Conservation (phyloP, 2,113 vertebrate genomes). For the Sinocyclocheilus grahami region DNA sequence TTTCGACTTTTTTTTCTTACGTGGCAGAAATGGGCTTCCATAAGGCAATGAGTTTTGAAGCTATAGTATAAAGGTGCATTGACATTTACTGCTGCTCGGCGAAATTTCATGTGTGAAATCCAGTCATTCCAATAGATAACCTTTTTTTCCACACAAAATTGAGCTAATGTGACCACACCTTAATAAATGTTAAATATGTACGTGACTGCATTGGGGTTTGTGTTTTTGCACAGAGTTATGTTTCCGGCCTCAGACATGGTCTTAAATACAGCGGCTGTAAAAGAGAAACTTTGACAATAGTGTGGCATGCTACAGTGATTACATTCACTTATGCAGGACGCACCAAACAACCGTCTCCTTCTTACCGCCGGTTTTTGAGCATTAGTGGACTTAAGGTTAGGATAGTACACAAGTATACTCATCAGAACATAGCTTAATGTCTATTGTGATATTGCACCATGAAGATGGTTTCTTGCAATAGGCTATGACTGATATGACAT, state of each 20-base stretch:
- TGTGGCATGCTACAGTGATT: conserved; percentile 78
- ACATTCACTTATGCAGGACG: conserved; percentile 77
- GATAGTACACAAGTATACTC: not conserved
- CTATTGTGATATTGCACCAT: conserved; percentile 32
- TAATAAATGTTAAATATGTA: not conserved
- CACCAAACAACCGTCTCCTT: conserved; percentile 32
- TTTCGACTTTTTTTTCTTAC: too few relatives aligned
- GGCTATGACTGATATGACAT: not conserved
- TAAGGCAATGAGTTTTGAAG: too few relatives aligned
- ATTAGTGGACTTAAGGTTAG: not conserved
- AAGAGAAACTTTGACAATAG: conserved; percentile 59
- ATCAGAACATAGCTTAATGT: conserved; percentile 16
- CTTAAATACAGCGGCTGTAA: conserved; percentile 84
- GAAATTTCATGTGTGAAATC: too few relatives aligned
- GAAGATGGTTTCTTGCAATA: conserved; percentile 33
- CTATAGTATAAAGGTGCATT: too few relatives aligned
- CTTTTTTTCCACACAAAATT: not conserved
- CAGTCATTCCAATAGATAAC: too few relatives aligned
- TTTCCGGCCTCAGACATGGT: conserved; percentile 65
- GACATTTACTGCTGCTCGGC: too few relatives aligned
- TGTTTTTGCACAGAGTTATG: conserved; percentile 5
- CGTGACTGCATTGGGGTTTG: not conserved
- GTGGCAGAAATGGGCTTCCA: too few relatives aligned
- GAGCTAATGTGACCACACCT: too few relatives aligned
- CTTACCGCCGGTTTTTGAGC: conserved; percentile 22